Percentiles rank a stretch among this genome's conserved stretches.
These are phyloP conservation scores for Neoascia interrupta DNA, from an alignment of 2,888 invertebrate genomes.

Conservation along the genomic window DNA sequence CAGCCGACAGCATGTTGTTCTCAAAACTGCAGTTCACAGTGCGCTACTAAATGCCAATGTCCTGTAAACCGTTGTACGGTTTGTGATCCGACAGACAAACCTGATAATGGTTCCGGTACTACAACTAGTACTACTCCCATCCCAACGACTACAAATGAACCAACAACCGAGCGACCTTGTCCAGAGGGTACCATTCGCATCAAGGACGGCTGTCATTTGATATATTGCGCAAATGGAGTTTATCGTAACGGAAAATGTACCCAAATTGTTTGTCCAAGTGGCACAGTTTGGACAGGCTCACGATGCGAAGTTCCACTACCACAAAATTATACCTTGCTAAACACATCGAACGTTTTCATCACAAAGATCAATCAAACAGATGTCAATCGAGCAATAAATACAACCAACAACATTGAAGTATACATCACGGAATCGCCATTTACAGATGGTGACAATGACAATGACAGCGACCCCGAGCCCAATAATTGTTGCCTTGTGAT, in stretches of 20 bases:
- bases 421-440: constrained; percentile 65
- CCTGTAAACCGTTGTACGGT: too few species aligned
- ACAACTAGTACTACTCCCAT: neutral
- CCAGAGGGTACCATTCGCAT: constrained; percentile 71
- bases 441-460: constrained; percentile 15
- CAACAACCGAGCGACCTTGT: constrained; percentile 70
- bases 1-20: too few species aligned
- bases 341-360: constrained; percentile 56
- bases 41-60: too few species aligned
- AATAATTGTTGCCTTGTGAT: constrained; percentile 73
- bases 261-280: constrained; percentile 71
- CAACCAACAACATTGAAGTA: constrained; percentile 71
- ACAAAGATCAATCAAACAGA: constrained; percentile 54
- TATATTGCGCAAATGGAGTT: constrained; percentile 72
- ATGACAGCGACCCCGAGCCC: neutral
- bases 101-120: too few species aligned
- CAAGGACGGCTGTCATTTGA: constrained; percentile 70
- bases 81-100: too few species aligned
- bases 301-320: constrained; percentile 70
- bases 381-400: constrained; percentile 70
- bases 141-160: constrained; percentile 11
- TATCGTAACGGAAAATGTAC: constrained; percentile 71
- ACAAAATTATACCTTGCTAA: constrained; percentile 48
- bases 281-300: constrained; percentile 73
- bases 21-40: too few species aligned